Evolutionary conservation across 2,797 vertebrate species (phyloP), one percentile per base, ranked within the genome.

Genomic region (Leontopithecus rosalia): DNA sequence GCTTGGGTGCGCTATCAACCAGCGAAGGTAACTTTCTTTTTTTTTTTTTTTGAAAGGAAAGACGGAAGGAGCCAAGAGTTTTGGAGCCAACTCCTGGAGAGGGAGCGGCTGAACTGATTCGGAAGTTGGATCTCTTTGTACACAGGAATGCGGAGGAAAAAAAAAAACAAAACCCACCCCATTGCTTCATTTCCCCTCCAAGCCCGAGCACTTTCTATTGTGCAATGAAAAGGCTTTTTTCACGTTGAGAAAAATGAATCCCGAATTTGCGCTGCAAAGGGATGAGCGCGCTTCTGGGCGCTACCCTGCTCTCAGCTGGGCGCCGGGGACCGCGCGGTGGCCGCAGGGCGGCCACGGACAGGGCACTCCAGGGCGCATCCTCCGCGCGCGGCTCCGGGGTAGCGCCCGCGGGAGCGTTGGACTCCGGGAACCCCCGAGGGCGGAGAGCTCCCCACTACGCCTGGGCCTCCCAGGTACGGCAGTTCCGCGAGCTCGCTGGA

Each of bases 121-220:
- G 96, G 96, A 98, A 97, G 96, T 96, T 98, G 96, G 96, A 97
- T 88, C 91, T 90, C 95, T 97, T 91, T 95, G 96, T 92, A 90
- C 97, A 94, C 84, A 96, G 95, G 97, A 97, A 98, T 95, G 97
- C 50, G 7, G 94, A 77, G 96, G 14, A 48, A 93, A 90, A 90
- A 85, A 92, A n/a, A 96, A 95, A 94, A 93, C 96, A 96, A 97
- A 97, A 97, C 91, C 97, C 97, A 97, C 96, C 92, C 97, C 95
- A 93, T 95, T 90, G 97, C 95, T 95, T 94, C 97, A 97, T 96
- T 97, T 97, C 97, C 97, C 97, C 85, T 94, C 95, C 43, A 76
- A 94, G 90, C 19, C 52, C 64, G 2, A 86, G 48, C 67, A 81
- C 89, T 96, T 89, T 94, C 91, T 95, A 26, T 88, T 95, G 94